A percentile compares a stretch with the other conserved stretches of the same genome.
phyloP scores from a whole-genome alignment of 2,113 vertebrate genomes.

The Eretmochelys imbricata region DNA sequence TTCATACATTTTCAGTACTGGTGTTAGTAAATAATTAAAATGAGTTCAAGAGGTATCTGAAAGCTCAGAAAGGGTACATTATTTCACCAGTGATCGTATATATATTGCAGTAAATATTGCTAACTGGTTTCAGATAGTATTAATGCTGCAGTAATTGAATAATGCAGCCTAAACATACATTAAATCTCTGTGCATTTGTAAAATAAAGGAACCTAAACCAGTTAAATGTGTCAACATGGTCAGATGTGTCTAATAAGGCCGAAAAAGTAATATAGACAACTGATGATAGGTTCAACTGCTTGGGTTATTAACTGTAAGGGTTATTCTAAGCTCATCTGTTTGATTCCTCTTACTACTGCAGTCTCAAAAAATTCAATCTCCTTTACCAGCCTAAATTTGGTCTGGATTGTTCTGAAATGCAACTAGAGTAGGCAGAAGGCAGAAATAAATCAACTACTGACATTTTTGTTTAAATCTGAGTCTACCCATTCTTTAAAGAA shows the following conservation, averaged over 20 bases:
- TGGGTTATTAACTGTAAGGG: neutral
- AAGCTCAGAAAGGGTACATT: neutral
- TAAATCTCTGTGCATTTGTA: fast-evolving
- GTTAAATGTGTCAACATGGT: neutral
- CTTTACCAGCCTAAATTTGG: conserved; percentile 45
- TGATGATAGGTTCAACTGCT: conserved; percentile 22
- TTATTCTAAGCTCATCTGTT: conserved; percentile 32
- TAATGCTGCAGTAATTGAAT: fast-evolving
- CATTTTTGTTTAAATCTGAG: conserved; percentile 38
- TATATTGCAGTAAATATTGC: neutral
- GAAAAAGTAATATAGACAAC: conserved; percentile 39
- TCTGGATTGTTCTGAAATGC: conserved; percentile 42
- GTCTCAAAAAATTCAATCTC: conserved; percentile 66
- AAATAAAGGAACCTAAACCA: neutral
- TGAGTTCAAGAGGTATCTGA: neutral
- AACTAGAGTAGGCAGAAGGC: conserved; percentile 33
- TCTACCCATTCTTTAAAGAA: neutral
- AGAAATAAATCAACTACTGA: conserved; percentile 40
- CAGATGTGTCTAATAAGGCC: neutral
- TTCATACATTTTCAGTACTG: neutral
- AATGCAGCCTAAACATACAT: fast-evolving
- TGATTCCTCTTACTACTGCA: conserved; percentile 44
- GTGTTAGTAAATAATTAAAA: neutral
- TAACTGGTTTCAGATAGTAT: neutral
- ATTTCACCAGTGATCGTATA: neutral